Conservation (phyloP, 2,113 vertebrate genomes). For the Bubo scandiacus region DNA sequence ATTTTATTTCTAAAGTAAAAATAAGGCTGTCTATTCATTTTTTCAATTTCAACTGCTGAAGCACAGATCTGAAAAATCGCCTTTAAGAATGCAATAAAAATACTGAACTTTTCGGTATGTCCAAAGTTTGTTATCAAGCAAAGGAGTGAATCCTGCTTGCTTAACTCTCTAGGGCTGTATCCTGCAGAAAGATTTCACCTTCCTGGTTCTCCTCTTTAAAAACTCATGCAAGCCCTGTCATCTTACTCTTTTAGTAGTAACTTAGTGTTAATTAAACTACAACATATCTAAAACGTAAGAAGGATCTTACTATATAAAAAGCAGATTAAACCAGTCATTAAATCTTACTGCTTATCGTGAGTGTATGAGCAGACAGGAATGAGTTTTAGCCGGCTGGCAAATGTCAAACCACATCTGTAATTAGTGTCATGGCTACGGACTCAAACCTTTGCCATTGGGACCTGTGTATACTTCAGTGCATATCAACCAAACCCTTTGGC, state of each 20-base stretch:
- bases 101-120: background rate
- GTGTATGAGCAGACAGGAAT: background rate
- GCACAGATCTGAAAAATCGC: background rate
- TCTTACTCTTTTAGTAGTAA: background rate
- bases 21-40: background rate
- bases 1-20: background rate
- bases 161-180: background rate
- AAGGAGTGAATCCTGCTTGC: background rate
- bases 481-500: background rate
- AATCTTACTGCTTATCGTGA: background rate
- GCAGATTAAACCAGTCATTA: background rate
- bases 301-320: background rate
- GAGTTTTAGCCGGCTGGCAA: background rate
- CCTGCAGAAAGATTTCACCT: background rate
- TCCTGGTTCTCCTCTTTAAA: background rate
- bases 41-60: background rate
- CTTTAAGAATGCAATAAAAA: background rate
- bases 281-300: background rate
- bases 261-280: background rate
- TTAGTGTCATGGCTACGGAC: background rate
- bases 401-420: background rate
- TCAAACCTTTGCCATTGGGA: background rate
- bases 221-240: background rate
- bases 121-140: background rate
- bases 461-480: background rate